Percentiles rank a stretch among this genome's conserved stretches.
Evolutionary conservation across 2,113 vertebrate genomes (phyloP).

Genomic region (Mus spicilegus): DNA sequence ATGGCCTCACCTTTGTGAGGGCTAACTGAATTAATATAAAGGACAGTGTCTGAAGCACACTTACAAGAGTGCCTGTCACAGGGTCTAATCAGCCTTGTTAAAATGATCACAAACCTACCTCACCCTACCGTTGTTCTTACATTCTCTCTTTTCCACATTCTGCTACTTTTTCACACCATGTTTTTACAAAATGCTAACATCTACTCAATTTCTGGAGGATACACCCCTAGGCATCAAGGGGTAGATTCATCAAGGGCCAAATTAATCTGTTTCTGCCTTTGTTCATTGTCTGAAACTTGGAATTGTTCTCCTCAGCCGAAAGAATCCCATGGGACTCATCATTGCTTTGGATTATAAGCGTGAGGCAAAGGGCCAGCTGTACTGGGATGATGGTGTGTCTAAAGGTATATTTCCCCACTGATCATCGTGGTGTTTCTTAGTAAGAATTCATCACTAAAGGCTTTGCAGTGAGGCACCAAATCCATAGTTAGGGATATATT

Average conservation of each 20-base stretch:
- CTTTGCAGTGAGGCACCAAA: neutral
- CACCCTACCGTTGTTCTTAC: neutral
- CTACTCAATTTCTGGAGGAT: neutral
- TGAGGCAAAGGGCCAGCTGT: slow-evolving; percentile 75
- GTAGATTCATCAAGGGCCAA: neutral
- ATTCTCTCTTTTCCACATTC: neutral
- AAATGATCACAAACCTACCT: neutral
- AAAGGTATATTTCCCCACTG: slow-evolving; percentile 52
- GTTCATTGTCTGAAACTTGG: neutral
- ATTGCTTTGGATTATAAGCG: slow-evolving; percentile 78
- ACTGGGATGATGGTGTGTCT: slow-evolving; percentile 79
- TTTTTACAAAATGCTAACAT: neutral
- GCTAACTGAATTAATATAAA: neutral
- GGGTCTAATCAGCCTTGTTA: neutral
- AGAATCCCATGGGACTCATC: slow-evolving; percentile 73
- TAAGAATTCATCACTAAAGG: neutral
- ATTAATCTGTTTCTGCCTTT: neutral
- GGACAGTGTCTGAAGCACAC: neutral
- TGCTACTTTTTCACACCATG: neutral
- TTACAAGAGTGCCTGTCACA: neutral
- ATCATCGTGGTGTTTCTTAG: fast-evolving
- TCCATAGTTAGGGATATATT: neutral
- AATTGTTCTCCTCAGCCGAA: slow-evolving; percentile 60
- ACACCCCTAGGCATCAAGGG: neutral
- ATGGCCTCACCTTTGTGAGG: neutral